Conservation (phyloP, 2,888 invertebrate genomes). For the Thalpophila matura region DNA sequence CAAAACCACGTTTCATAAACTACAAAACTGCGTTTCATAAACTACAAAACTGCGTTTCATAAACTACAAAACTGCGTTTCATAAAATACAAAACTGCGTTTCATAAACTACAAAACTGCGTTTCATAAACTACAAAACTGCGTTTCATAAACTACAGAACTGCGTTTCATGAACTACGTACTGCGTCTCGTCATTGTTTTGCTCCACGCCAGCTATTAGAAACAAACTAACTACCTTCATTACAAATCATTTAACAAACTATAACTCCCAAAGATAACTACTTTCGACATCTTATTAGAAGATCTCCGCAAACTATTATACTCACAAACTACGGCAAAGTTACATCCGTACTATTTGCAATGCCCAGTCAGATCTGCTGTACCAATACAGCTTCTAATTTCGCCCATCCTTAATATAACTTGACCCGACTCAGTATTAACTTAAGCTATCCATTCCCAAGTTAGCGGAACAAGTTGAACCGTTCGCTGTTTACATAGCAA, state of each 20-base stretch:
- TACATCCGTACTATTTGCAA: slow-evolving; percentile 38
- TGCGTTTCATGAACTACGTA: not conserved
- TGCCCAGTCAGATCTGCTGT: slow-evolving; percentile 20
- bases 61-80: no score
- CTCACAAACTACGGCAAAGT: slow-evolving; percentile 11
- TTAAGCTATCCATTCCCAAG: slow-evolving; percentile 57
- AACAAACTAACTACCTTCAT: no score
- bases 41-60: no score
- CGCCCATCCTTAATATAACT: slow-evolving; percentile 52
- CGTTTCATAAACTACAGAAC: not conserved
- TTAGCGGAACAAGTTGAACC: slow-evolving; percentile 25
- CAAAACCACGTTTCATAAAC: no score
- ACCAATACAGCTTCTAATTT: slow-evolving; percentile 40
- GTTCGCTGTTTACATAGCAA: slow-evolving; percentile 16
- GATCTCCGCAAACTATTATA: not conserved
- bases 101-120: no score
- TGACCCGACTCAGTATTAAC: slow-evolving; percentile 58
- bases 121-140: no score
- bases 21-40: no score
- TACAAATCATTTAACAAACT: not conserved
- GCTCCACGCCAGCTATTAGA: no score
- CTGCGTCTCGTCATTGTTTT: not conserved
- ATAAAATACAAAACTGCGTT: no score
- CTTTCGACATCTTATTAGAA: slow-evolving; percentile 7
- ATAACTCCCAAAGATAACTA: not conserved